phyloP scores from a whole-genome alignment of 2,797 vertebrate species.

The Notoglanidium macrostoma region DNA sequence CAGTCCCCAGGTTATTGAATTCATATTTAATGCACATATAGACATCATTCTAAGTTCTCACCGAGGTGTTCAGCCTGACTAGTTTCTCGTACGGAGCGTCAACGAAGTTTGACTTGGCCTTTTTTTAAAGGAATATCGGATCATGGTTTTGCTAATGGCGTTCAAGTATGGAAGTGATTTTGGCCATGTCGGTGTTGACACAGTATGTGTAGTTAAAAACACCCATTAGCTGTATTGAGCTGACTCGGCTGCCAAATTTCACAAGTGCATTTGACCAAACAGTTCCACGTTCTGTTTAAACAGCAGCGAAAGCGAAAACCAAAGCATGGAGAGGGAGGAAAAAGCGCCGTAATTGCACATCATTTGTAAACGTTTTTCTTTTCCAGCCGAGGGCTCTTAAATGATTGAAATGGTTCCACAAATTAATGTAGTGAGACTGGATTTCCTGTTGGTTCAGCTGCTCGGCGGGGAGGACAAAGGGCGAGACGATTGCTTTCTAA shows the following conservation, averaged over 20 bases:
- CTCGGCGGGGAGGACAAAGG: conserved; percentile 64
- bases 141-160: conserved; percentile 53
- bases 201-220: conserved; percentile 69
- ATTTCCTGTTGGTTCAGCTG: conserved; percentile 78
- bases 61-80: neutral
- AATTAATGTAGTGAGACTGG: conserved; percentile 68
- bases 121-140: conserved; percentile 33
- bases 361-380: conserved; percentile 69
- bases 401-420: conserved; percentile 69
- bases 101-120: neutral
- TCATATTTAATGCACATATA: neutral
- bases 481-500: conserved; percentile 61
- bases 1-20: neutral
- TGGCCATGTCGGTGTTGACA: conserved; percentile 71
- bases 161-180: conserved; percentile 72
- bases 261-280: conserved; percentile 56
- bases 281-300: conserved; percentile 61
- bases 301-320: conserved; percentile 60
- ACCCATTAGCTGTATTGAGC: conserved; percentile 68
- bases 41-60: neutral
- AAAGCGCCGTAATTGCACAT: conserved; percentile 58
- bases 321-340: conserved; percentile 38
- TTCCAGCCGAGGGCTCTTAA: conserved; percentile 59
- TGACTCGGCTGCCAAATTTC: conserved; percentile 54
- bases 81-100: neutral